These are phyloP conservation scores for Euspilapteryx auroguttella DNA, from an alignment of 2,888 invertebrate genomes.

Conservation along the genomic window DNA sequence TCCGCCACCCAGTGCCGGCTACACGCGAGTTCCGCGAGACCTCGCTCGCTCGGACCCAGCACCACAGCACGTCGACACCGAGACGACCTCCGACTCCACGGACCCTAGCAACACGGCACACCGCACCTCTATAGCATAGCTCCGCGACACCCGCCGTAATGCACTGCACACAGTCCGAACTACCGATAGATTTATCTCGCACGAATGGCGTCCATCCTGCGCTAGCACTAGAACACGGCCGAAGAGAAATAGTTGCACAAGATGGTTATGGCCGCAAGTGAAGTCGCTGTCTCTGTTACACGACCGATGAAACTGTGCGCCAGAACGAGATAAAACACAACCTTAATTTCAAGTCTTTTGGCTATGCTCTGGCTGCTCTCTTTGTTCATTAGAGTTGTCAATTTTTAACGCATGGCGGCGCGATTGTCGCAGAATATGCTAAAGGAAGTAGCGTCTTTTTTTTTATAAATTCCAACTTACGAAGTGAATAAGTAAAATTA, in stretches of 20 bases:
- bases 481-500: background rate
- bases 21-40: slow-evolving; percentile 13
- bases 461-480: no score
- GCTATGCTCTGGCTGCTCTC: slow-evolving; percentile 53
- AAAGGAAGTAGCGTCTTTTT: background rate
- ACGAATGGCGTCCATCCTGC: slow-evolving; percentile 61
- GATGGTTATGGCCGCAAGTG: slow-evolving; percentile 56
- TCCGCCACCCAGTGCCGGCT: slow-evolving; percentile 15
- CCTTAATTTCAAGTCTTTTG: slow-evolving; percentile 50
- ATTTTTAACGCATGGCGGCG: slow-evolving; percentile 30
- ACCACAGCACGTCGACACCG: slow-evolving; percentile 18
- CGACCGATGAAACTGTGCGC: slow-evolving; percentile 13
- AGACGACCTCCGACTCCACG: slow-evolving; percentile 14
- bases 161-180: slow-evolving; percentile 15
- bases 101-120: slow-evolving; percentile 23
- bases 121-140: slow-evolving; percentile 35
- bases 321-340: slow-evolving; percentile 47
- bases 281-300: slow-evolving; percentile 32
- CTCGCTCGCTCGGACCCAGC: slow-evolving; percentile 7
- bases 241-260: slow-evolving; percentile 61
- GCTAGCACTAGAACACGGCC: slow-evolving; percentile 56
- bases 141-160: slow-evolving; percentile 23
- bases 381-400: slow-evolving; percentile 39
- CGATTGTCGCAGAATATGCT: slow-evolving; percentile 5
- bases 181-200: slow-evolving; percentile 44